Evolutionary conservation across 2,888 invertebrate genomes (phyloP), one percentile per base, ranked within the genome.

Genomic region (Nymphalis c-album): DNA sequence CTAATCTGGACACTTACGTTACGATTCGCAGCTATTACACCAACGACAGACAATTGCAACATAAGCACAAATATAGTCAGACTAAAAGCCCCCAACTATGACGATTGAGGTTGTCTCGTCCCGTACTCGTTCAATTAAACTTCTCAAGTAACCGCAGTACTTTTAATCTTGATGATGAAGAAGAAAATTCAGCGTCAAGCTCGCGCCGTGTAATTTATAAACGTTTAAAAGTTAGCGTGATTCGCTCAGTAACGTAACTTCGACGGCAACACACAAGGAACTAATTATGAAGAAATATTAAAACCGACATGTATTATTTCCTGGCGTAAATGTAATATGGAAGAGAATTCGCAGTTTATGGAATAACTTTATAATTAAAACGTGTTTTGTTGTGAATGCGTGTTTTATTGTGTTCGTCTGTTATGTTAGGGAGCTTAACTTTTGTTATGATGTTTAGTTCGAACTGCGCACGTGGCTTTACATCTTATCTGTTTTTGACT

Each of bases 241-340:
- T 55, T 35, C 53, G 35, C 55, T 60, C 60, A 46, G 60, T 66
- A 45, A 57, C 60, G 68, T 48, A 71, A 71, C 62, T 51, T 31
- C 51, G 26, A 26, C 63, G 59, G 18, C 63, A 53, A 59, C 63
- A 63, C 63, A 67, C 63, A 63, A 20, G 62, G 64, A 71, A 71
- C 69, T 69, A 71, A 71, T 69, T 69, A 69, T 60, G 58, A 71
- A 69, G 69, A 69, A 67, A 69, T 67, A 63, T 67, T 67, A 67
- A 46, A 60, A 31, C 63, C 45, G 22, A 63, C 63, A 63, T 60
- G 35, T 45, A 62, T 63, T 63, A 59, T 59, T 59, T 60, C 53
- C 59, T 18, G 47, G 8, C 22, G 35, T 59, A 50, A 40, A 40
- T 35, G 57, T 57, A 40, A 57, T 40, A 26, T 18, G 57, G 31